Percentiles rank a stretch among this genome's conserved stretches.
Conservation (phyloP, 2,797 vertebrate species). For the Halcyon leucocephala region DNA sequence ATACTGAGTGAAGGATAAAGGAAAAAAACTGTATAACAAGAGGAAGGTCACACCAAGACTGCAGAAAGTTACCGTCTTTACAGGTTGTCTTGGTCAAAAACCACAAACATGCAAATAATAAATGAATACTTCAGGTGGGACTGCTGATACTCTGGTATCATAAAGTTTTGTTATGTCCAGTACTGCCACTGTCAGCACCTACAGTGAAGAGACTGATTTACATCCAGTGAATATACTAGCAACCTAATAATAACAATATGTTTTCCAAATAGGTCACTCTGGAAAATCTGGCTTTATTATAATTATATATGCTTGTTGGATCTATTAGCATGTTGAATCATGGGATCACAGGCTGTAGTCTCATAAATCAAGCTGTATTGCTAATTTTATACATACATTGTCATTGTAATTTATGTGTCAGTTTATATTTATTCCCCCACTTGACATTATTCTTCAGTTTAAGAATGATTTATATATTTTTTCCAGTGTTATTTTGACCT, state of each 20-base stretch:
- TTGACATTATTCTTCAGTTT: slow-evolving; percentile 36
- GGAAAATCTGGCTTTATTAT: slow-evolving; percentile 44
- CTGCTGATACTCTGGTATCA: neutral
- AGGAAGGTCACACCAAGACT: neutral
- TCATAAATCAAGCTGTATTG: slow-evolving; percentile 46
- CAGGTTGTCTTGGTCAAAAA: neutral
- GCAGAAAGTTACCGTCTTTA: neutral
- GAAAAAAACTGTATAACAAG: neutral
- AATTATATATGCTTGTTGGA: slow-evolving; percentile 14
- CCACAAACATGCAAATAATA: neutral
- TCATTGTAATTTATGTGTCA: slow-evolving; percentile 44
- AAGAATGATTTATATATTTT: slow-evolving; percentile 28
- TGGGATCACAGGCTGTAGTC: neutral
- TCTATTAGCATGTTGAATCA: neutral
- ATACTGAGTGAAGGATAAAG: neutral
- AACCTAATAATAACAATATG: slow-evolving; percentile 50
- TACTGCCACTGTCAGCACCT: neutral
- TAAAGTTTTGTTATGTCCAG: slow-evolving; percentile 21
- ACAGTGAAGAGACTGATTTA: slow-evolving; percentile 43
- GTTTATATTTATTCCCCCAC: slow-evolving; percentile 41
- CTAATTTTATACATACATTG: slow-evolving; percentile 51
- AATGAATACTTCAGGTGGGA: neutral
- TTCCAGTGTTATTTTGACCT: slow-evolving; percentile 38
- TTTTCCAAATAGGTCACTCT: slow-evolving; percentile 34
- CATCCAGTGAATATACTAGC: slow-evolving; percentile 6